Evolutionary conservation across 2,113 vertebrate genomes (phyloP), one percentile per base, ranked within the genome.

Genomic region (Ancistrus triradiatus): DNA sequence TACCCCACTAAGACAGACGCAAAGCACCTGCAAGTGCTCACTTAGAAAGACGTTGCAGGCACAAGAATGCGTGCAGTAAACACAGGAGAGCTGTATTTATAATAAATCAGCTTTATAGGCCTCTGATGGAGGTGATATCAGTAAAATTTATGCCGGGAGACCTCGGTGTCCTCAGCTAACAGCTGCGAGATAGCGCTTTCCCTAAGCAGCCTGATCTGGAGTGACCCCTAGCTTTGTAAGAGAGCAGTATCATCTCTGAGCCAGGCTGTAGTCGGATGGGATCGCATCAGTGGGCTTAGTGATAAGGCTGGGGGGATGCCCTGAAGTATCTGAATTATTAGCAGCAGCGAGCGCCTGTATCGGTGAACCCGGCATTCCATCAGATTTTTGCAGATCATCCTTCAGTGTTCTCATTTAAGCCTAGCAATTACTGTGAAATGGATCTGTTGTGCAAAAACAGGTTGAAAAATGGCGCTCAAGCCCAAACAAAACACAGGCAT

Each of bases 41-140:
- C 89, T 90, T 89, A 83, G 90, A 95, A 92, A 90, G 91, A 93
- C 84, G 84, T 91, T 89, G 88, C 72, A 74, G 91, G 85, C 91
- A 78, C 86, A 96, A 97, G 95, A 97, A 97, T 98, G 92, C 83
- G 82, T 80, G 85, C 90, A 88, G 89, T 97, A 97, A 97, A 97
- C 94, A 95, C 90, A 92, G 74, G 85, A 90, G 91, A 89, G 84
- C 91, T 86, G 86, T 94, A 93, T 97, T 97, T 96, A 96, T 93
- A 94, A 98, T 98, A 95, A 90, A 91, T 98, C 95, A 95, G 87
- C 90, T 94, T 96, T 97, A 96, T 96, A 90, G 92, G 90, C 90
- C 91, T 91, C 91, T 90, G 89, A 94, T 98, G 94, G 92, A 81
- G 93, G 89, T 93, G 94, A 93, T 96, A 95, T 94, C 91, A 91